These are phyloP conservation scores for Oncorhynchus clarkii DNA, from an alignment of 2,113 vertebrate genomes.

Conservation along the genomic window DNA sequence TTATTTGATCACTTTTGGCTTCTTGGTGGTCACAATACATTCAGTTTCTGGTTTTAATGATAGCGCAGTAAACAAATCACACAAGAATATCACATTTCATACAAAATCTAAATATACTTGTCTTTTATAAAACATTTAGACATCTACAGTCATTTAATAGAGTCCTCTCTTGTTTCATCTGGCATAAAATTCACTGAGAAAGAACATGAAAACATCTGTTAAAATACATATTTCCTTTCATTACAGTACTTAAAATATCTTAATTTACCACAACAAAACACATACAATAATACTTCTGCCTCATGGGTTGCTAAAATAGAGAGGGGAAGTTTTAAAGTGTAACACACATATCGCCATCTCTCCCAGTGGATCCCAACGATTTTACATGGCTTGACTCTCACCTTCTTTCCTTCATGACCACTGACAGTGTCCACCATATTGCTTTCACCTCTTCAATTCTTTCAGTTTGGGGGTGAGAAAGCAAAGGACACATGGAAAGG, in stretches of 20 bases:
- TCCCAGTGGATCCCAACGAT: constrained; percentile 20
- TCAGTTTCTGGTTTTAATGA: constrained; percentile 66
- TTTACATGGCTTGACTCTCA: too few relatives aligned
- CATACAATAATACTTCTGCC: constrained; percentile 59
- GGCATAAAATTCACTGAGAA: constrained; percentile 67
- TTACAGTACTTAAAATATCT: constrained; percentile 74
- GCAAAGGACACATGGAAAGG: too few relatives aligned
- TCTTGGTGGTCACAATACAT: constrained; percentile 71
- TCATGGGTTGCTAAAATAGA: constrained; percentile 33
- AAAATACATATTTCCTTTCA: constrained; percentile 71
- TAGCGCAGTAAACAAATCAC: constrained; percentile 63
- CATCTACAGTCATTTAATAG: constrained; percentile 58
- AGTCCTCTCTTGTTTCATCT: constrained; percentile 39
- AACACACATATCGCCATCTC: constrained; percentile 25
- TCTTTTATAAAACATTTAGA: constrained; percentile 78
- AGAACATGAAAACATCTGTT: constrained; percentile 66
- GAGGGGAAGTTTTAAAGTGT: constrained; percentile 27
- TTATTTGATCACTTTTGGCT: constrained; percentile 61
- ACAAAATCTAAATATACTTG: constrained; percentile 68
- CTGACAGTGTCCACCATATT: too few relatives aligned
- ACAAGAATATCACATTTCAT: constrained; percentile 71
- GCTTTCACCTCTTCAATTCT: too few relatives aligned
- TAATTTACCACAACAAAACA: constrained; percentile 72
- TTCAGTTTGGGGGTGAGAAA: too few relatives aligned
- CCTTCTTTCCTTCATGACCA: too few relatives aligned